Percentiles rank a stretch among this genome's conserved stretches.
These are phyloP conservation scores for Elephantulus edwardii DNA, from an alignment of 2,113 vertebrate species.

Conservation along the genomic window DNA sequence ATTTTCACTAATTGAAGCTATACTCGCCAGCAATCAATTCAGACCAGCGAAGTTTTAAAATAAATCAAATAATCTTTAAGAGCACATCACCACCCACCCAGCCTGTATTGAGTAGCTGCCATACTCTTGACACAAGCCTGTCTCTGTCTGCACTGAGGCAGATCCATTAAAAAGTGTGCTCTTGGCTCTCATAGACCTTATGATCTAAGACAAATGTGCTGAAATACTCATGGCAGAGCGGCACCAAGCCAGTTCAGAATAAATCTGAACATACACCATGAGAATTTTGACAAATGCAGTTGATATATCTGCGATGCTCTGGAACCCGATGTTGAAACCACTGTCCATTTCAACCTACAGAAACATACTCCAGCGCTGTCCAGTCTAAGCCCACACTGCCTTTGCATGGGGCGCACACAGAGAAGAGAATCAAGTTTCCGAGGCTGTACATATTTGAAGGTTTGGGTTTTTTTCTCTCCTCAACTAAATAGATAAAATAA, in stretches of 20 bases:
- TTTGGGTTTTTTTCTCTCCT: too few relatives aligned
- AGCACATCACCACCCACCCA: background rate
- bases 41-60: background rate
- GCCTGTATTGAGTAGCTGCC: background rate
- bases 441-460: too few relatives aligned
- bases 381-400: too few relatives aligned
- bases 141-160: fast-evolving
- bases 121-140: fast-evolving
- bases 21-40: background rate
- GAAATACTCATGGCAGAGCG: background rate
- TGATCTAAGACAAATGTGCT: fast-evolving
- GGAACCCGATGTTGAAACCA: too few relatives aligned
- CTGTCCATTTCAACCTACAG: too few relatives aligned
- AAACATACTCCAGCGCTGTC: too few relatives aligned
- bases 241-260: background rate
- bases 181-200: background rate
- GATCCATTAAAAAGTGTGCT: background rate
- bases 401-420: too few relatives aligned
- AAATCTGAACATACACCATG: background rate
- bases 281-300: background rate
- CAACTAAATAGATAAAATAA: too few relatives aligned
- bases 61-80: background rate
- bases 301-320: background rate
- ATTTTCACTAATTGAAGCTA: background rate
- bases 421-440: too few relatives aligned